phyloP scores from a whole-genome alignment of 2,113 vertebrate species.

The Chaetodon auriga region DNA sequence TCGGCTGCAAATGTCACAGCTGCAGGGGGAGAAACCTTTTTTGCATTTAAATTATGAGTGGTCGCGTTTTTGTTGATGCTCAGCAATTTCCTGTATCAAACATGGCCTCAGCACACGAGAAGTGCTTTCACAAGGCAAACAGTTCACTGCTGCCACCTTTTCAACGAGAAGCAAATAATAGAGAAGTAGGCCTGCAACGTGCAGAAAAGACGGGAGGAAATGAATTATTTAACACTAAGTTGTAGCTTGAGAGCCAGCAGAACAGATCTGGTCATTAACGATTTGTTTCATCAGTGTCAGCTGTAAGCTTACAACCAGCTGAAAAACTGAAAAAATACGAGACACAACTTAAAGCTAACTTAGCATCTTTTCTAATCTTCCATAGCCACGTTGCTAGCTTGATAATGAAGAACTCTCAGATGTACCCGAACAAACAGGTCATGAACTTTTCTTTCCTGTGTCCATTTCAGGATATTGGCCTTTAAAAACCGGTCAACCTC shows the following conservation, averaged over 20 bases:
- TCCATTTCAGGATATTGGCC: too few relatives aligned
- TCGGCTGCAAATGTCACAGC: conserved; percentile 31
- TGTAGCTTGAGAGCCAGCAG: neutral
- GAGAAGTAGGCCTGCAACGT: neutral
- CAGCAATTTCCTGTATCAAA: conserved; percentile 1
- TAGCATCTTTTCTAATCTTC: neutral
- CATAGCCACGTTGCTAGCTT: too few relatives aligned
- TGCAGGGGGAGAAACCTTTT: neutral
- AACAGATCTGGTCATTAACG: neutral
- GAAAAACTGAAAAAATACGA: neutral
- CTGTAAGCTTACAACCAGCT: neutral
- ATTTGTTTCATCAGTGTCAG: neutral
- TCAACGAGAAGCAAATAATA: neutral
- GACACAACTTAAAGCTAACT: neutral
- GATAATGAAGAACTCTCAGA: too few relatives aligned
- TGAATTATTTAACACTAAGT: neutral
- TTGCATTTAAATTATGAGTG: conserved; percentile 12
- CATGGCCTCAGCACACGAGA: neutral
- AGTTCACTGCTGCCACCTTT: neutral
- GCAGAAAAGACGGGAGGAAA: too few relatives aligned
- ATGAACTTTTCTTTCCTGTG: too few relatives aligned
- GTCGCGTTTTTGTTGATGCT: neutral
- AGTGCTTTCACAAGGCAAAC: conserved; percentile 7
- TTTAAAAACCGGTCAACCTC: too few relatives aligned
- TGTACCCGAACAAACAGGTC: too few relatives aligned